Evolutionary conservation across 2,888 invertebrate genomes (phyloP).

Genomic region (Xylota segnis): DNA sequence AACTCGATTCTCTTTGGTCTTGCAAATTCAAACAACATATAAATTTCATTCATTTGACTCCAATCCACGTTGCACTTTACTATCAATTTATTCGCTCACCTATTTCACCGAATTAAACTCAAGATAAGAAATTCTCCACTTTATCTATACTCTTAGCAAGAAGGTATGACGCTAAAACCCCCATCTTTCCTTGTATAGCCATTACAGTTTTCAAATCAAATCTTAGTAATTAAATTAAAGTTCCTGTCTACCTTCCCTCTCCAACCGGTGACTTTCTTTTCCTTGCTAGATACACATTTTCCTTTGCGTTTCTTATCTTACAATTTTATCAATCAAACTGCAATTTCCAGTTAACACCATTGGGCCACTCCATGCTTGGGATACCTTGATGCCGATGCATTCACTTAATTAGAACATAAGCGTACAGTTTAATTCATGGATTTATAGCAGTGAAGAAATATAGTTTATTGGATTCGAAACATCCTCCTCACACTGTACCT

Average conservation of each 20-base stretch:
- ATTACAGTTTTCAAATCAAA: not conserved
- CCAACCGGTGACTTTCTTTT: constrained; percentile 49
- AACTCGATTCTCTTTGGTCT: too few species aligned
- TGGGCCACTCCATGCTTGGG: not conserved
- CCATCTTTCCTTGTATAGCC: not conserved
- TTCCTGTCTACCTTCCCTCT: constrained; percentile 8
- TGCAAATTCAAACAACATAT: not conserved
- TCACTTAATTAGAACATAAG: constrained; percentile 63
- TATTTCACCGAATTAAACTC: constrained; percentile 6
- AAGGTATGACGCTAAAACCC: not conserved
- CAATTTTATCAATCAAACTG: constrained; percentile 73
- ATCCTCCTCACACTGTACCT: constrained; percentile 12
- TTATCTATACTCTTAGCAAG: constrained; percentile 10
- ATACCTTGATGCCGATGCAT: constrained; percentile 45
- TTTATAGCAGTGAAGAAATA: constrained; percentile 55
- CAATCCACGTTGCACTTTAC: not conserved
- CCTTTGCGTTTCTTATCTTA: constrained; percentile 27
- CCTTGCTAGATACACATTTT: constrained; percentile 39
- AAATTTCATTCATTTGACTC: not conserved
- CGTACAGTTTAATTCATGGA: constrained; percentile 57
- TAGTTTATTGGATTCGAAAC: constrained; percentile 60
- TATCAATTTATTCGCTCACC: not conserved
- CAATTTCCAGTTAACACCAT: constrained; percentile 68
- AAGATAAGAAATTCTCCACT: constrained; percentile 20
- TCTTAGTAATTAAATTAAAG: constrained; percentile 35